These are phyloP conservation scores for Eucriotettix oculatus DNA, from an alignment of 2,888 invertebrate genomes.

Conservation along the genomic window DNA sequence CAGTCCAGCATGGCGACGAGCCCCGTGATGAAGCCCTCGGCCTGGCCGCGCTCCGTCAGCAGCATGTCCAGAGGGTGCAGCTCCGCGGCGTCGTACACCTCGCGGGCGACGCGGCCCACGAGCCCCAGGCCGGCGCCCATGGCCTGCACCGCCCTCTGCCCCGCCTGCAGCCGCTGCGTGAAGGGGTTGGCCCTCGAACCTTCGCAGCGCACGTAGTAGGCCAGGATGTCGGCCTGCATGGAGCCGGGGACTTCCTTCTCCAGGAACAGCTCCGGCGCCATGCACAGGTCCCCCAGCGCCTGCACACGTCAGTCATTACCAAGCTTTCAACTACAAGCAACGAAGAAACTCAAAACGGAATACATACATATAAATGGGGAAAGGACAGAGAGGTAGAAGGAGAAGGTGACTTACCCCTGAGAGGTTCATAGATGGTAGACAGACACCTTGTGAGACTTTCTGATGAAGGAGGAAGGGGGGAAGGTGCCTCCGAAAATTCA, in stretches of 20 bases:
- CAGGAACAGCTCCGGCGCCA: slow-evolving; percentile 68
- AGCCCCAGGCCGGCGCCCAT: slow-evolving; percentile 29
- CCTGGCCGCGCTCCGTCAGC: slow-evolving; percentile 59
- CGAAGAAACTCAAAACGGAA: not conserved
- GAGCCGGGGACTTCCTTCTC: slow-evolving; percentile 30
- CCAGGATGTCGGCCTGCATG: slow-evolving; percentile 34
- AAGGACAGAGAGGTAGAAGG: no score
- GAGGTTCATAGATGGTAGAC: no score
- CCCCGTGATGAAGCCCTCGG: slow-evolving; percentile 39
- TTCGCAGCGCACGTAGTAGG: slow-evolving; percentile 72
- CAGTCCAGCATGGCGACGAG: slow-evolving; percentile 64
- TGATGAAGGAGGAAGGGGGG: no score
- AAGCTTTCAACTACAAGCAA: not conserved
- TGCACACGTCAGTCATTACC: slow-evolving; percentile 15
- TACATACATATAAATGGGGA: no score
- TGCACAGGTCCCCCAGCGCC: slow-evolving; percentile 68
- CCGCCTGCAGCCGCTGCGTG: slow-evolving; percentile 64
- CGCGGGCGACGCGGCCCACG: slow-evolving; percentile 32
- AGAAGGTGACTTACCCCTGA: no score
- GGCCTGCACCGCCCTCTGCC: slow-evolving; percentile 45
- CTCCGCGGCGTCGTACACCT: slow-evolving; percentile 32
- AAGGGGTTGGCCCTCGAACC: slow-evolving; percentile 63
- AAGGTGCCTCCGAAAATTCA: no score
- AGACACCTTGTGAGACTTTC: not conserved
- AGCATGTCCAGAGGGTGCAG: slow-evolving; percentile 59